Percentiles rank a stretch among this genome's conserved stretches.
These are phyloP conservation scores for Progne subis DNA, from an alignment of 2,113 vertebrate species.

Conservation along the genomic window DNA sequence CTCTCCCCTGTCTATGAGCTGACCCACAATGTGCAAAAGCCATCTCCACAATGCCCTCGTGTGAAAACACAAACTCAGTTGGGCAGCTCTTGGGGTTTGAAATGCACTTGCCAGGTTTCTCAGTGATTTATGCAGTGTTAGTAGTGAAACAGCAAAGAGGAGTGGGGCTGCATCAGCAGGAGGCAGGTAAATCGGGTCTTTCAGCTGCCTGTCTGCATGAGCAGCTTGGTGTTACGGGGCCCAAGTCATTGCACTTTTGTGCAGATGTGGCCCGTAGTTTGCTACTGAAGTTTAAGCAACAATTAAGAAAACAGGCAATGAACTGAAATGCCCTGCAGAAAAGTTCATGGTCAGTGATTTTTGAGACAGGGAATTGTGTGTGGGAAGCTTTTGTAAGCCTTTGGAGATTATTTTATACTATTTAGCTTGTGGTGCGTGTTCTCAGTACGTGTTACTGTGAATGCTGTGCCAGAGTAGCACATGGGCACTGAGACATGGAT, in stretches of 20 bases:
- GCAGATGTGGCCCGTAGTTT: not conserved
- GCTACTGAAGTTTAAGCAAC: not conserved
- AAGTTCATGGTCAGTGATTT: not conserved
- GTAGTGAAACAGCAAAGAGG: not conserved
- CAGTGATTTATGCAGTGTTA: accelerated
- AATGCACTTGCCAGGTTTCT: not conserved
- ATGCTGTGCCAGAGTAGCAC: not conserved
- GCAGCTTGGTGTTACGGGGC: not conserved
- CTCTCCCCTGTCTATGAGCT: not conserved
- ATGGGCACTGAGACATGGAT: not conserved
- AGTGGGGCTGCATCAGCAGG: not conserved
- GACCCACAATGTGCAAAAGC: not conserved
- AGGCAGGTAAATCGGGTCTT: not conserved
- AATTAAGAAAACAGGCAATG: not conserved
- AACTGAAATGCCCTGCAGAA: not conserved
- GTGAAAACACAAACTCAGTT: not conserved
- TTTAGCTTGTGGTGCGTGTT: not conserved
- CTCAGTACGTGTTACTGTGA: not conserved
- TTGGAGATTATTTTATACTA: not conserved
- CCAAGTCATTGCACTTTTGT: not conserved
- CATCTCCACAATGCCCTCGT: not conserved
- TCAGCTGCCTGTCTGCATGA: not conserved
- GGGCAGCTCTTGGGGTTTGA: not conserved
- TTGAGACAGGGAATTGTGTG: not conserved
- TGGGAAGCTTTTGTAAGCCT: not conserved